Evolutionary conservation across 2,888 invertebrate species (phyloP).

Genomic region (Elysia crispata): DNA sequence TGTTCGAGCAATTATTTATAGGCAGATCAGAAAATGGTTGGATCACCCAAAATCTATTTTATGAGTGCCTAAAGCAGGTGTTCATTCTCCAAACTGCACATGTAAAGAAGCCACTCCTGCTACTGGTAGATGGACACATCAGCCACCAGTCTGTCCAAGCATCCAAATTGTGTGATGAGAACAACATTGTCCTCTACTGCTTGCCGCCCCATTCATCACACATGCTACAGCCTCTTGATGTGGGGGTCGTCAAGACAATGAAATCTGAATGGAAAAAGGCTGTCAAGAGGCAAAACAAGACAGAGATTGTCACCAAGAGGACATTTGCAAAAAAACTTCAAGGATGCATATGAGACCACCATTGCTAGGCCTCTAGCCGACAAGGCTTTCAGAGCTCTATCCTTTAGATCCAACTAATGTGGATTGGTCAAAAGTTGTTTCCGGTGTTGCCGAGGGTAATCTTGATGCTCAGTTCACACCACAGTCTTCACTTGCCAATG

Average conservation of each 20-base stretch:
- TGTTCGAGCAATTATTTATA: conserved; percentile 6
- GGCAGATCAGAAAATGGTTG: conserved; percentile 25
- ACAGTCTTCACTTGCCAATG: neutral
- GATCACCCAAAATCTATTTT: neutral
- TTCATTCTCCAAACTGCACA: conserved; percentile 22
- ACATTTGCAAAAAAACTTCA: conserved; percentile 10
- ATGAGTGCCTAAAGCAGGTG: neutral
- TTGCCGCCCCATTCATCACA: conserved; percentile 24
- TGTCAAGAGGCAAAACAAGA: conserved; percentile 1
- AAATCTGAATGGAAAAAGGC: conserved; percentile 16
- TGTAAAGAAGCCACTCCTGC: conserved; percentile 10
- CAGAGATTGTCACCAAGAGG: too few species aligned
- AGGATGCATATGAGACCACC: conserved; percentile 5
- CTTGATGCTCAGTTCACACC: neutral
- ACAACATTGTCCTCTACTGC: conserved; percentile 12
- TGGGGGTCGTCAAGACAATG: conserved; percentile 7
- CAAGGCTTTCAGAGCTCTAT: conserved; percentile 7
- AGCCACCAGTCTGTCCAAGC: conserved; percentile 17
- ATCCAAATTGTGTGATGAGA: neutral
- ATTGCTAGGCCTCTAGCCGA: neutral
- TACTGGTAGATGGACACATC: conserved; percentile 23
- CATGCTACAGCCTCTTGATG: conserved; percentile 21
- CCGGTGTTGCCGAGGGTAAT: neutral
- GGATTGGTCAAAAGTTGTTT: neutral
- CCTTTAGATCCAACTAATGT: neutral